phyloP scores from a whole-genome alignment of 1,140 invertebrate species.

The Drosophila pachea region DNA sequence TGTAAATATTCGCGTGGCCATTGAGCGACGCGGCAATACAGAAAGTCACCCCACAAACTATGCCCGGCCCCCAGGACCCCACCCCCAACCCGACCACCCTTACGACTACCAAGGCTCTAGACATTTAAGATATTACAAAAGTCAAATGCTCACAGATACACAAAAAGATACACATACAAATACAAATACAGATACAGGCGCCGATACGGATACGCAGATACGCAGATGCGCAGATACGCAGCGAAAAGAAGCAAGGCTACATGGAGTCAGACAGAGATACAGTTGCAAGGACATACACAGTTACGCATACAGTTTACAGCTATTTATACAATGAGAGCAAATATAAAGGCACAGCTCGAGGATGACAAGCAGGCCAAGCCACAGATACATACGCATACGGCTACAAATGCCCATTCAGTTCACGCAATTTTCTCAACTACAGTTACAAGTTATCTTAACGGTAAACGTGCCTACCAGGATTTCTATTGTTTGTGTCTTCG shows the following conservation, averaged over 20 bases:
- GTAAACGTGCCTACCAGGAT: no score
- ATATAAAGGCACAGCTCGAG: background rate
- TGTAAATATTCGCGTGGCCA: slow-evolving; percentile 70
- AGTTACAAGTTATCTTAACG: background rate
- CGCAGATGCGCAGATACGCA: no score
- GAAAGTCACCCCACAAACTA: slow-evolving; percentile 9
- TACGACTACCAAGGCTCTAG: slow-evolving; percentile 41
- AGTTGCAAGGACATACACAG: background rate
- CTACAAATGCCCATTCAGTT: slow-evolving; percentile 4
- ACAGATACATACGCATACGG: background rate
- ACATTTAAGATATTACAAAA: slow-evolving; percentile 45
- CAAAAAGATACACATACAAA: background rate
- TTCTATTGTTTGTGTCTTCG: no score
- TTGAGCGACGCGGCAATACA: slow-evolving; percentile 20
- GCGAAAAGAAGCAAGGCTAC: no score
- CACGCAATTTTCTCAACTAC: background rate
- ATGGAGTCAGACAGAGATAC: background rate
- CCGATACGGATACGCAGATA: background rate
- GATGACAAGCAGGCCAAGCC: background rate
- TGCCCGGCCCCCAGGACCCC: slow-evolving; percentile 3
- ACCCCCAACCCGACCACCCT: slow-evolving; percentile 5
- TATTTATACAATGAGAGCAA: background rate
- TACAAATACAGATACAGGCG: background rate
- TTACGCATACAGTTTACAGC: no score
- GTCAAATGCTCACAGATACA: slow-evolving; percentile 10